These are phyloP conservation scores for human (Homo sapiens) DNA, from an alignment of 2,113 vertebrate genomes.

Conservation along the genomic window DNA sequence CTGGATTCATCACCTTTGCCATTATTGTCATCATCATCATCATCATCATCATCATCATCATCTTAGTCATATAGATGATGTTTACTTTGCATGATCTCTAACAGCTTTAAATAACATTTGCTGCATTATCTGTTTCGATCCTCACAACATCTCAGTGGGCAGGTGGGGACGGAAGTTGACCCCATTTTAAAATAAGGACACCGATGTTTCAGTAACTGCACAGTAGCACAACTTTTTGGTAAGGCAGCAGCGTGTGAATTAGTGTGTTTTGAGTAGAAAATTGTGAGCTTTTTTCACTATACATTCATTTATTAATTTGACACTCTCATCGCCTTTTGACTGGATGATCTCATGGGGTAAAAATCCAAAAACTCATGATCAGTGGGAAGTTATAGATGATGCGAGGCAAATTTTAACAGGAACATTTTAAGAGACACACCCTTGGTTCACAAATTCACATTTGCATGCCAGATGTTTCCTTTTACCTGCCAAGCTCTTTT, in stretches of 20 bases:
- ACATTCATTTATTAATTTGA: background rate
- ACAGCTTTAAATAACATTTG: background rate
- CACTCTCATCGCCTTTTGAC: background rate
- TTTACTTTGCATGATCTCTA: background rate
- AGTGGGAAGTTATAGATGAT: background rate
- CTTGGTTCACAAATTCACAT: background rate
- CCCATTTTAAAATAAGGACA: background rate
- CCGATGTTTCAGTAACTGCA: background rate
- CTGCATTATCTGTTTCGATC: background rate
- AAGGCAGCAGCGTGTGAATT: background rate
- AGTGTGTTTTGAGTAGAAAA: fast-evolving
- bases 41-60: background rate
- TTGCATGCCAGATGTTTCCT: constrained; percentile 59
- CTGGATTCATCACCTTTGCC: background rate
- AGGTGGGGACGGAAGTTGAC: background rate
- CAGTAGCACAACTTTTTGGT: background rate
- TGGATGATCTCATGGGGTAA: background rate
- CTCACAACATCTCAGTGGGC: fast-evolving
- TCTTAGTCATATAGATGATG: background rate
- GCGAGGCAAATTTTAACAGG: background rate
- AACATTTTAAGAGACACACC: background rate
- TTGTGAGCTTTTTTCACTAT: background rate
- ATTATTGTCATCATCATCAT: background rate
- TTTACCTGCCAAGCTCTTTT: background rate
- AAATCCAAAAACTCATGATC: background rate